Conservation (phyloP, 2,888 invertebrate genomes). For the Pharmacophagus antenor region DNA sequence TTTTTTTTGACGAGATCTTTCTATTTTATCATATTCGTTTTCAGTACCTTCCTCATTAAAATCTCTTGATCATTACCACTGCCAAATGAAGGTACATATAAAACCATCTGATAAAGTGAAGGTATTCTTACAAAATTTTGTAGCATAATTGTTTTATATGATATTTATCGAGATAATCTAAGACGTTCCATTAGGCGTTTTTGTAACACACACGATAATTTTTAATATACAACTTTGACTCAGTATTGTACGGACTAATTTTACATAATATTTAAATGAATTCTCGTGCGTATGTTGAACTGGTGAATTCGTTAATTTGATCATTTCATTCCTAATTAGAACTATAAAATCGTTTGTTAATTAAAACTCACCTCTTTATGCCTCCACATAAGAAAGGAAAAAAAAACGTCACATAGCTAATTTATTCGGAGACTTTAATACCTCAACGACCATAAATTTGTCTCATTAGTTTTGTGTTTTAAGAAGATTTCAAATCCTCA, state of each 20-base stretch:
- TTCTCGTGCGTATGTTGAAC: background rate
- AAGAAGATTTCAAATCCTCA: background rate
- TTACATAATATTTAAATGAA: slow-evolving; percentile 9
- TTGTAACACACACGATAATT: background rate
- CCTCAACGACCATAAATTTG: background rate
- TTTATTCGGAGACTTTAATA: background rate
- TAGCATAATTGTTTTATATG: background rate
- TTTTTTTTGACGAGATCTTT: no score
- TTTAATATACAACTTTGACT: slow-evolving; percentile 9
- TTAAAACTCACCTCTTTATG: background rate
- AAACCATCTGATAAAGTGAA: background rate
- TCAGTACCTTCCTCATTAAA: no score
- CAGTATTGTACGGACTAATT: slow-evolving; percentile 6
- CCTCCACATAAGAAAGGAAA: background rate
- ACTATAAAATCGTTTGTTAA: slow-evolving; percentile 9
- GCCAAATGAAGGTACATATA: background rate
- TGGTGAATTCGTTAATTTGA: background rate
- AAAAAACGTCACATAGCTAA: background rate
- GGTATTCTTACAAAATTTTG: background rate
- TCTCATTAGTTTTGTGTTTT: background rate
- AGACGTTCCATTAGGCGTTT: background rate
- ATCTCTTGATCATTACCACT: background rate
- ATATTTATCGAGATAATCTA: background rate
- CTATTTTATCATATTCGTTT: no score
- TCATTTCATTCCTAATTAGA: slow-evolving; percentile 7